Evolutionary conservation across 2,888 invertebrate genomes (phyloP).

Genomic region (Calameuta pallipes): DNA sequence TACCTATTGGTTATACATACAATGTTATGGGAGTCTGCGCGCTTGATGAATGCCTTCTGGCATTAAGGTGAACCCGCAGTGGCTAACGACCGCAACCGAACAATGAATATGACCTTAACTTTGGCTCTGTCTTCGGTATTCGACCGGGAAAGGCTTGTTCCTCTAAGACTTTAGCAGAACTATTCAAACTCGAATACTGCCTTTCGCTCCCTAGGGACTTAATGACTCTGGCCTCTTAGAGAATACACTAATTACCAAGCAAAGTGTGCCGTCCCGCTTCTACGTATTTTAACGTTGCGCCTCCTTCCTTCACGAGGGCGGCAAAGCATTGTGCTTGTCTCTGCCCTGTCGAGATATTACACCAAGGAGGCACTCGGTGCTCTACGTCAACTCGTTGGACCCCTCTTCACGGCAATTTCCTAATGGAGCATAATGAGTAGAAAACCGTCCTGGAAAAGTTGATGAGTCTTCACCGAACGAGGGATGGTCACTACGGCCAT

Average conservation of each 20-base stretch:
- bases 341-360: background rate
- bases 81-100: slow-evolving; percentile 31
- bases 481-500: too few species aligned
- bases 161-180: slow-evolving; percentile 23
- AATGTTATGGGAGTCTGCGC: too few species aligned
- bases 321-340: slow-evolving; percentile 3
- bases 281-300: background rate
- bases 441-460: background rate
- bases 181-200: slow-evolving; percentile 22
- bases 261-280: slow-evolving; percentile 37
- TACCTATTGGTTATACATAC: too few species aligned
- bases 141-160: background rate
- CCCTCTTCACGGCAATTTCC: background rate
- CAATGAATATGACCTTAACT: slow-evolving; percentile 45
- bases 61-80: background rate
- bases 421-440: slow-evolving; percentile 1
- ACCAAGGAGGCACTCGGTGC: background rate
- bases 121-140: slow-evolving; percentile 23
- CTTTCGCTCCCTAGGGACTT: slow-evolving; percentile 42
- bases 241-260: slow-evolving; percentile 58
- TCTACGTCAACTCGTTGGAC: too few species aligned
- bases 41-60: too few species aligned
- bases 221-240: slow-evolving; percentile 59
- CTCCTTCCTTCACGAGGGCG: background rate
- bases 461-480: background rate